Percentiles rank a stretch among this genome's conserved stretches.
These are phyloP conservation scores for Pyralis farinalis DNA, from an alignment of 2,888 invertebrate genomes.

Conservation along the genomic window DNA sequence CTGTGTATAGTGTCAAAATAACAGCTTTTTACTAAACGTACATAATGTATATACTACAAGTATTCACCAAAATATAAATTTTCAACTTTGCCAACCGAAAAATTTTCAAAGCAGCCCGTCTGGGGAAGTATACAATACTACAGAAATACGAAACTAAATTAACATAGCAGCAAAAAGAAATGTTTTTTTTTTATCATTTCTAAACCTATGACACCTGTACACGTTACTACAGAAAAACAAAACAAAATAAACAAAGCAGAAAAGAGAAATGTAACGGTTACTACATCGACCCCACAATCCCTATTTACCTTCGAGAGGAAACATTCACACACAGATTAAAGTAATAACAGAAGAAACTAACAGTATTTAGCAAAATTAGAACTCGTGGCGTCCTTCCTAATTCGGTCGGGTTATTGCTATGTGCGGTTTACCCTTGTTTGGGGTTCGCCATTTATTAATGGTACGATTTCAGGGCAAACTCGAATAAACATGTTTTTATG, in stretches of 20 bases:
- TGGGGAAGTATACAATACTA: too few relatives aligned
- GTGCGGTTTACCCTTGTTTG: conserved; percentile 16
- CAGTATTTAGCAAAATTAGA: conserved; percentile 19
- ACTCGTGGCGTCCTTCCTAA: conserved; percentile 16
- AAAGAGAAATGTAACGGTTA: neutral
- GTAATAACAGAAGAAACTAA: conserved; percentile 21
- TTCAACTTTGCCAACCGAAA: too few relatives aligned
- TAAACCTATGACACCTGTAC: too few relatives aligned
- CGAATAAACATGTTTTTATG: conserved; percentile 1
- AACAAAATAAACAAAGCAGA: neutral
- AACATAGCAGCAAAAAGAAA: too few relatives aligned
- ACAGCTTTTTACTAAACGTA: too few relatives aligned
- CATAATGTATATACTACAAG: too few relatives aligned
- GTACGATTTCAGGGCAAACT: conserved; percentile 1
- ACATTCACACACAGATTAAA: conserved; percentile 20
- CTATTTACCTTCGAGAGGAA: conserved; percentile 15
- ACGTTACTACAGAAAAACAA: neutral
- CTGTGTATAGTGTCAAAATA: too few relatives aligned
- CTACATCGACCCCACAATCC: conserved; percentile 5
- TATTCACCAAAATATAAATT: too few relatives aligned
- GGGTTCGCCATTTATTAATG: conserved; percentile 3
- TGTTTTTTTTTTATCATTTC: too few relatives aligned
- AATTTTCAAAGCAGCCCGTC: too few relatives aligned
- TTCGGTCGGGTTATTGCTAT: conserved; percentile 18
- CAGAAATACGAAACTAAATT: too few relatives aligned